Percentiles rank a stretch among this genome's conserved stretches.
Evolutionary conservation across 2,888 invertebrate genomes (phyloP).

Genomic region (Leistus spinibarbis): DNA sequence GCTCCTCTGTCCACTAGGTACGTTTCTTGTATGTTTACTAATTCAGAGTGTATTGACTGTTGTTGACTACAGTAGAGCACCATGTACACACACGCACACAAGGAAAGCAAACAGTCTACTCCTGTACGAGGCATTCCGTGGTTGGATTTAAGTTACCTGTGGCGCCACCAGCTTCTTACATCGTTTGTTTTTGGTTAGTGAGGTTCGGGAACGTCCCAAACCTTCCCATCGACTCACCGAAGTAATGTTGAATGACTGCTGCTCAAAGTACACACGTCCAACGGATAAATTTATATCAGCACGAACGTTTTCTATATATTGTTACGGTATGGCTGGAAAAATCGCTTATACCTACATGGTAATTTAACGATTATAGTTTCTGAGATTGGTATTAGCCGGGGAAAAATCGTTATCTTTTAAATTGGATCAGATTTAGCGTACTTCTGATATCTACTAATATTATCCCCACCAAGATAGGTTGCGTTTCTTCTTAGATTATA

Average conservation of each 20-base stretch:
- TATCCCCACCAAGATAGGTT: no score
- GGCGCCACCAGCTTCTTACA: background rate
- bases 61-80: background rate
- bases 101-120: background rate
- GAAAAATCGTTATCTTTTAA: background rate
- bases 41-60: constrained; percentile 32
- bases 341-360: background rate
- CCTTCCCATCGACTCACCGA: background rate
- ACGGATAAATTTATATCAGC: background rate
- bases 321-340: background rate
- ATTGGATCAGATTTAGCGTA: background rate
- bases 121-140: background rate
- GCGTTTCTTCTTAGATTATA: no score
- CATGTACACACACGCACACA: background rate
- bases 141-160: background rate
- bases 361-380: background rate
- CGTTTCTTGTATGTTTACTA: constrained; percentile 20
- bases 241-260: background rate
- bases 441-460: no score
- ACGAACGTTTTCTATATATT: background rate
- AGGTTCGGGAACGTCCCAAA: background rate
- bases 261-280: background rate
- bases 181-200: background rate
- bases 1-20: background rate
- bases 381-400: background rate